Evolutionary conservation across 2,888 invertebrate species (phyloP), one percentile per base, ranked within the genome.

Genomic region (Tanytarsus gracilentus): DNA sequence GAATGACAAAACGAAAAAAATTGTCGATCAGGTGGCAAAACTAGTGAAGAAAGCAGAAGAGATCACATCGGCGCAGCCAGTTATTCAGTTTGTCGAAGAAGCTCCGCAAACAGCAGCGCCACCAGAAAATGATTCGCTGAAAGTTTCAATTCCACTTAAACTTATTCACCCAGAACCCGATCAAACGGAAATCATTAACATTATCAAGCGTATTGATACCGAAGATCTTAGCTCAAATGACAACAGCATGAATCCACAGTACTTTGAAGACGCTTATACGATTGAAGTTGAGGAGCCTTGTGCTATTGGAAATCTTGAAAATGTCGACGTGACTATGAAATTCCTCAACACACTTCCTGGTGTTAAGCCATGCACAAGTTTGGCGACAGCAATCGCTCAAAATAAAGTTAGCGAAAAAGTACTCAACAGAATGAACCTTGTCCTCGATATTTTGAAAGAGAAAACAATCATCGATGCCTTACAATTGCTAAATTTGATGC

Each of bases 381-480:
- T 65, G 40, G 40, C 58, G 16, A 14, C 29, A 23, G 49, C 21
- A n/a, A n/a, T 48, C 5, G 18, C 33, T 8, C 16, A 50, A 60
- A 56, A 59, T 49, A 40, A 60, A 27, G 36, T 75, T 6, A 76
- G 78, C 1, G 73, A 76, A 36, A 70, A 78, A 63, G 68, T 77
- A 29, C 62, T 80, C 8, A 72, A 74, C 44, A 74, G 88, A 58
- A 79, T 80, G n/a, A 80, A 81, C 66, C 72, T 80, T 61, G 80
- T 87, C 62, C 73, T 86, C 14, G 76, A 80, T 62, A 71, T 76
- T 7, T 74, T 88, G 0, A 77, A 80, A 61, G 73, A 79, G 59
- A 73, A 79, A 40, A 78, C 79, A 67, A 74, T 86, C 3, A 76
- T 86, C n/a, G 60, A 60, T 9, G 6, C 16, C 1, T 5, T 50